Conservation (phyloP, 2,797 vertebrate species). For the Xenentodon cancila region DNA sequence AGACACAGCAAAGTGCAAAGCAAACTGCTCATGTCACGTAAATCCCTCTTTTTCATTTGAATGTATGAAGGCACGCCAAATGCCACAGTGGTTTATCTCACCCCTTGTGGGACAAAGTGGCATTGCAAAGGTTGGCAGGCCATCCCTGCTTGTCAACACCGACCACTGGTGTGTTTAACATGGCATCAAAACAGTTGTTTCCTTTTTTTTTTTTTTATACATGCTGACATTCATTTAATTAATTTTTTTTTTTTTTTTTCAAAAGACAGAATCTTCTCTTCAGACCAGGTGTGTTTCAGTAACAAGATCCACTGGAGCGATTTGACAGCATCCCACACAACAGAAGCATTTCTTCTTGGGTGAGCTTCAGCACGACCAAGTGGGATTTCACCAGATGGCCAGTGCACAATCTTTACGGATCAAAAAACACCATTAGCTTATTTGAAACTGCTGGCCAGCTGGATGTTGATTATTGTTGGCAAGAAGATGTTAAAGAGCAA, state of each 20-base stretch:
- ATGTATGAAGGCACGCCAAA: too few species aligned
- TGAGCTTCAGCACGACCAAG: conserved; percentile 48
- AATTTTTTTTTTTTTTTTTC: neutral
- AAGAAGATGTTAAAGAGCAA: conserved; percentile 50
- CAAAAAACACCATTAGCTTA: conserved; percentile 65
- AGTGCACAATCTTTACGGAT: conserved; percentile 49
- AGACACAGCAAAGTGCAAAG: too few species aligned
- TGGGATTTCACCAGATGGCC: conserved; percentile 64
- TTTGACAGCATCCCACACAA: conserved; percentile 22
- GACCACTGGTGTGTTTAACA: too few species aligned
- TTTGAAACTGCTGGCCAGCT: conserved; percentile 62
- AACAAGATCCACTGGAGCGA: conserved; percentile 5
- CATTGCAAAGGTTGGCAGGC: too few species aligned
- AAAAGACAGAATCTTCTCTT: neutral
- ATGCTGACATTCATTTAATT: too few species aligned
- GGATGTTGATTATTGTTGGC: conserved; percentile 52
- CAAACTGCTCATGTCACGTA: too few species aligned
- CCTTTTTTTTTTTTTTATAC: too few species aligned
- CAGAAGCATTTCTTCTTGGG: conserved; percentile 42
- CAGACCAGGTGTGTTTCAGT: conserved; percentile 18
- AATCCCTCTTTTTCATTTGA: too few species aligned
- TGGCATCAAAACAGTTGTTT: too few species aligned
- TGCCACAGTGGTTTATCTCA: too few species aligned
- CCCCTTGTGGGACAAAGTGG: too few species aligned
- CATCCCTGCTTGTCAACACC: too few species aligned